Evolutionary conservation across 2,888 invertebrate species (phyloP), one percentile per base, ranked within the genome.

Genomic region (Leptopterna dolabrata): DNA sequence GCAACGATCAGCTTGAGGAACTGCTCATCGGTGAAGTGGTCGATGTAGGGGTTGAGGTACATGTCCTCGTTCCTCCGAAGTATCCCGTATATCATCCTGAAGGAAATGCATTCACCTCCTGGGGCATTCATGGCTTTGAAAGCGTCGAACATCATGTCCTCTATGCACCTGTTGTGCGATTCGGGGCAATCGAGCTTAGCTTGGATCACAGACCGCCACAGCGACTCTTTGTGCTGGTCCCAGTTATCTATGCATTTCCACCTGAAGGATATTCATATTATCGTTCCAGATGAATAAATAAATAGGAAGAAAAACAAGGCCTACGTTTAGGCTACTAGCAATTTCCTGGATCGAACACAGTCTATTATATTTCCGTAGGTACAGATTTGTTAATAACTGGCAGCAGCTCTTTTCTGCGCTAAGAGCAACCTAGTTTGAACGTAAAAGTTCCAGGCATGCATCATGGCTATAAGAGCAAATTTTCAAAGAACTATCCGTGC

Each of bases 41-140:
- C 81, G 13, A 81, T 16, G 14, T 55, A 81, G 13, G 30, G 30
- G 55, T 29, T 27, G 27, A 81, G 36, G 55, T 81, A 51, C 81
- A 81, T 30, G 24, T 81, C 81, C 51, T 81, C 81, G 55, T 81
- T 81, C 36, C 81, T 81, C 41, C 41, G 27, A 16, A 78, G 45
- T 16, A 78, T 45, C 24, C 47, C 47, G 45, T 78, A 78, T 14
- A 78, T 45, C 78, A 78, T 78, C 19, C 47, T 43, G 78, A 45
- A 78, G 27, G 78, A 14, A 6, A 78, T 43, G 47, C 78, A 78
- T 27, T 78, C 78, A 4, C 78, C 78, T 29, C 47, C 78, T 3
- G 19, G 14, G 41, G 43, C 27, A 13, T 78, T 45, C 30, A 78
- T 45, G 6, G 78, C 78, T 27, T 43, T 45, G 45, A 43, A 78